Evolutionary conservation across 2,113 vertebrate genomes (phyloP), one percentile per base, ranked within the genome.

Genomic region (Urocolius indicus): DNA sequence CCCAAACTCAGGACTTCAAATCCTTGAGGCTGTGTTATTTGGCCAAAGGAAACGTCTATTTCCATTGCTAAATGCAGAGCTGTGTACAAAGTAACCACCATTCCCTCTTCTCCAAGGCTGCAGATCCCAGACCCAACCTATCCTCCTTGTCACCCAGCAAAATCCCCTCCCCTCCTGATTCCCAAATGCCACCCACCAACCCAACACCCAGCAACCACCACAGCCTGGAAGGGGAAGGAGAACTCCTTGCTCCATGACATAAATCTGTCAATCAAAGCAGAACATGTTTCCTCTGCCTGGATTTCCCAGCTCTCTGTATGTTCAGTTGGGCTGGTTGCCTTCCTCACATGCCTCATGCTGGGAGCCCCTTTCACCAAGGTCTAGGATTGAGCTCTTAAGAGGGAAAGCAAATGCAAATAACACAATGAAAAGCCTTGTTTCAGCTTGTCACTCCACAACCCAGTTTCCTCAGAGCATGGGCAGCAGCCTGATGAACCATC

Each of bases 401-500:
- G 61, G 4, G n/a, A 48, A 72, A 91, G 38, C 48, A 61, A 76
- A 87, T 75, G 38, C 29, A 93, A 93, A 80, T 63, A 62, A 77
- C 54, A 23, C 46, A 41, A 41, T 41, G 62, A 86, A 78, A 81
- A 84, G 46, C 63, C 78, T 71, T 87, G 92, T 94, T 94, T 71
- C 89, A 58, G 90, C 92, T 92, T 92, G 91, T 89, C 92, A 71
- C 21, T 11, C 66, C 71, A 7, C 86, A 84, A 38, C 48, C 81
- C 43, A 13, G 58, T 92, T 83, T 76, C 20, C 72, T n/a, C 80
- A 1, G 2, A 84, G 88, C 62, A 30, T 4, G 80, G 94, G 84
- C 96, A 94, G 88, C 94, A 84, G 89, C 94, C 80, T 90, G 5
- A 32, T 8, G 26, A 92, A 71, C 91, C 90, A 5, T 87, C 95